Conservation (phyloP, 2,888 invertebrate genomes). For the Drosophila mercatorum region DNA sequence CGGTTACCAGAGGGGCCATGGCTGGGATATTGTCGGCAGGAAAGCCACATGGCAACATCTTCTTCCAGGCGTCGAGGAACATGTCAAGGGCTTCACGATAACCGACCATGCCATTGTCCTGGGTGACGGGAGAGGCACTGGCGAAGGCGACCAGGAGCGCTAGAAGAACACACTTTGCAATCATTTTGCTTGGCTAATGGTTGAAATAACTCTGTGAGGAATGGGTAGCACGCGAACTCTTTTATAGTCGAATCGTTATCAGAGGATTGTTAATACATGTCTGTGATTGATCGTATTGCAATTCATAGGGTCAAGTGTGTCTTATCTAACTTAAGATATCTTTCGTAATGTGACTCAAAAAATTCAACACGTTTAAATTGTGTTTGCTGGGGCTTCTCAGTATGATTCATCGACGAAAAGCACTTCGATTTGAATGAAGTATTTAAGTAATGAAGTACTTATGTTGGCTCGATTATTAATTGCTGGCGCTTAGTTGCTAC, state of each 20-base stretch:
- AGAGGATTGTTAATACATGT: background rate
- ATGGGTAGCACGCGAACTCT: background rate
- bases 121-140: conserved; percentile 20
- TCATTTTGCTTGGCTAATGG: conserved; percentile 41
- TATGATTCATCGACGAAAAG: background rate
- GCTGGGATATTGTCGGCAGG: conserved; percentile 55
- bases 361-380: background rate
- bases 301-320: background rate
- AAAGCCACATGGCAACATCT: conserved; percentile 76
- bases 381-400: background rate
- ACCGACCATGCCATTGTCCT: conserved; percentile 27
- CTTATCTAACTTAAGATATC: background rate
- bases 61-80: conserved; percentile 54
- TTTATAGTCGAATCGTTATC: conserved; percentile 13
- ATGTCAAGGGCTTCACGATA: conserved; percentile 54
- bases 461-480: background rate
- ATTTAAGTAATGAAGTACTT: conserved; percentile 4
- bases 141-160: conserved; percentile 40
- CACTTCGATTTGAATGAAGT: background rate
- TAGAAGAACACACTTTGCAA: conserved; percentile 46
- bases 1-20: conserved; percentile 59
- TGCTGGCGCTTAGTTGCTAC: background rate
- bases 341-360: background rate
- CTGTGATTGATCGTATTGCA: conserved; percentile 12
- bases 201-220: conserved; percentile 2